Evolutionary conservation across 2,888 invertebrate species (phyloP), one percentile per base, ranked within the genome.

Genomic region (Drymonia ruficornis): DNA sequence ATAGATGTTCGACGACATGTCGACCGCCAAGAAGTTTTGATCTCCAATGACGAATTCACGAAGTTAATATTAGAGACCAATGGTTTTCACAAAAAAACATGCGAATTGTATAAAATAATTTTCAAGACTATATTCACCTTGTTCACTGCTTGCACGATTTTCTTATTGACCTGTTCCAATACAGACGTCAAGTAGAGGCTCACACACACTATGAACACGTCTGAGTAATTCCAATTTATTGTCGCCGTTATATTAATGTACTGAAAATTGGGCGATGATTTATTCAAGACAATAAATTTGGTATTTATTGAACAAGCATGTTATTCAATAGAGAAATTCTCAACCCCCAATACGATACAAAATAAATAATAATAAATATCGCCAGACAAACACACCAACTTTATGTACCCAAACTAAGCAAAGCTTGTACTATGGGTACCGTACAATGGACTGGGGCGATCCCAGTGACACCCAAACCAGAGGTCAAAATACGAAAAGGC

Each of bases 221-320:
- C 96, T 56, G 94, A 94, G 62, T 94, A 96, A 67, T 94, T 96
- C 96, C 96, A 96, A 0, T 93, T 93, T 34, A 96, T 93, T 0
- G 95, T 94, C 9, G 93, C 86, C 2, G 93, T 76, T 8, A 94
- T 59, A 72, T 94, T 95, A 11, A 93, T 63, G 9, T 84, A 53
- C 89, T 90, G 76, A 46, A 79, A 83, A 40, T 23, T 40, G 46
- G 49, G 52, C 46, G 13, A 50, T 36, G 43, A 40, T 49, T 42
- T 38, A 13, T 44, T 42, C 31, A 55, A 16, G 45, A 23, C 23
- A 50, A 48, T 43, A 55, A 38, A 34, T 15, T 23, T 44, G 40
- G 15, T 42, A 15, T 15, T 15, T 42, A 9, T 15, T 42, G 18
- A 15, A 42, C 16, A 9, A 42, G 15, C n/a, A 19, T 42, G n/a